Percentiles rank a stretch among this genome's conserved stretches.
Evolutionary conservation across 2,888 invertebrate species (phyloP).

Genomic region (Hoplodrina blanda): DNA sequence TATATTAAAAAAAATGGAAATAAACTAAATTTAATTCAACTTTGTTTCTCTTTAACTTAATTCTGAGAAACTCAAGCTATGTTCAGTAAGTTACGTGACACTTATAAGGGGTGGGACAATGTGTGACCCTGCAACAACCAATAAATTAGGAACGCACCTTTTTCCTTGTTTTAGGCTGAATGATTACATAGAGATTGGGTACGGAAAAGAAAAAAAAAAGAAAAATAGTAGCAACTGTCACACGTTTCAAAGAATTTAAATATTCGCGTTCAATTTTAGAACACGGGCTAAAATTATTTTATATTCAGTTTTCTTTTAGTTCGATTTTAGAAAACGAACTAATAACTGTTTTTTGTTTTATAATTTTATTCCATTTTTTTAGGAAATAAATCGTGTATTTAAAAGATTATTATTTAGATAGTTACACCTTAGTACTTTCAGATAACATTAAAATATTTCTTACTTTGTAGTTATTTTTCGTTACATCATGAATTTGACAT

Average conservation of each 20-base stretch:
- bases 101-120: slow-evolving; percentile 45
- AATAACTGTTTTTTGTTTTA: no score
- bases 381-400: no score
- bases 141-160: slow-evolving; percentile 41
- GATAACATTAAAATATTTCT: not conserved
- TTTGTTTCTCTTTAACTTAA: slow-evolving; percentile 4
- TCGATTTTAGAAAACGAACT: no score
- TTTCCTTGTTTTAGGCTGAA: slow-evolving; percentile 2
- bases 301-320: no score
- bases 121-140: slow-evolving; percentile 29
- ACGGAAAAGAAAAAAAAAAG: not conserved
- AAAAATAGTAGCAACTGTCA: not conserved
- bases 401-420: no score
- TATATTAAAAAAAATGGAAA: not conserved
- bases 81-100: slow-evolving; percentile 49
- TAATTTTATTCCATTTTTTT: no score
- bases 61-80: slow-evolving; percentile 5
- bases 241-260: not conserved
- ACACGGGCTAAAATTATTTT: not conserved
- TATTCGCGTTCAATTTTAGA: not conserved
- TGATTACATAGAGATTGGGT: slow-evolving; percentile 2
- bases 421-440: not conserved
- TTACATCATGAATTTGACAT: not conserved
- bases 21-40: slow-evolving; percentile 9
- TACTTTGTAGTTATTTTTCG: not conserved